Evolutionary conservation across 2,888 invertebrate species (phyloP).

Genomic region (Thalpophila matura): DNA sequence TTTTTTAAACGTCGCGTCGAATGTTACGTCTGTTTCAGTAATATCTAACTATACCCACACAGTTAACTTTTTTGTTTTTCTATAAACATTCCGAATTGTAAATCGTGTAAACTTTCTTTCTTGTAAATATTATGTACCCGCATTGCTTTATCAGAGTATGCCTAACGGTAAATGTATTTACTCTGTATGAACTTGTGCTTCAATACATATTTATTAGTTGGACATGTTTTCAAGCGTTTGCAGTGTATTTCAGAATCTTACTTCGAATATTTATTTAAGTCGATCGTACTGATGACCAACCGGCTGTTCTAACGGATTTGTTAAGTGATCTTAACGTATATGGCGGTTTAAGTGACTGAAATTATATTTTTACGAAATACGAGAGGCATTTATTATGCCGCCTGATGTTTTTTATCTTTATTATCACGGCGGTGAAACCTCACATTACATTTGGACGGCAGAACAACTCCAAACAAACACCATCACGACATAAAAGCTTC

Average conservation of each 20-base stretch:
- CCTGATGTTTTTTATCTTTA: constrained; percentile 24
- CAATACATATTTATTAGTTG: not conserved
- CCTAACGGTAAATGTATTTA: too few species aligned
- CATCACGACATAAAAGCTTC: constrained; percentile 5
- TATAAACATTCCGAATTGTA: constrained; percentile 34
- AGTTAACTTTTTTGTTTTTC: not conserved
- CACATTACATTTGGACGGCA: constrained; percentile 7
- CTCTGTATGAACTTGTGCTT: not conserved
- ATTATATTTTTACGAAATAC: constrained; percentile 55
- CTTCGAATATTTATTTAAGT: constrained; percentile 45
- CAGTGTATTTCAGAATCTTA: constrained; percentile 23
- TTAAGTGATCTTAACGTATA: constrained; percentile 36
- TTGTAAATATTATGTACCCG: constrained; percentile 1
- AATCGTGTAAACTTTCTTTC: not conserved
- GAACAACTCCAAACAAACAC: not conserved
- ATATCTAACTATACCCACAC: not conserved
- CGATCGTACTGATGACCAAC: constrained; percentile 45
- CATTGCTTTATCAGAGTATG: not conserved
- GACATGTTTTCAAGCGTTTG: constrained; percentile 44
- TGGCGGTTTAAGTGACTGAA: constrained; percentile 59
- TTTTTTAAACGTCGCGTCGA: not conserved
- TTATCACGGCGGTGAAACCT: constrained; percentile 4
- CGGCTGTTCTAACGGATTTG: constrained; percentile 47
- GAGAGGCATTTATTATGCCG: constrained; percentile 57
- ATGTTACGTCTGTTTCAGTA: not conserved